Conservation (phyloP, 2,113 vertebrate species). For the Trogon melanurus region DNA sequence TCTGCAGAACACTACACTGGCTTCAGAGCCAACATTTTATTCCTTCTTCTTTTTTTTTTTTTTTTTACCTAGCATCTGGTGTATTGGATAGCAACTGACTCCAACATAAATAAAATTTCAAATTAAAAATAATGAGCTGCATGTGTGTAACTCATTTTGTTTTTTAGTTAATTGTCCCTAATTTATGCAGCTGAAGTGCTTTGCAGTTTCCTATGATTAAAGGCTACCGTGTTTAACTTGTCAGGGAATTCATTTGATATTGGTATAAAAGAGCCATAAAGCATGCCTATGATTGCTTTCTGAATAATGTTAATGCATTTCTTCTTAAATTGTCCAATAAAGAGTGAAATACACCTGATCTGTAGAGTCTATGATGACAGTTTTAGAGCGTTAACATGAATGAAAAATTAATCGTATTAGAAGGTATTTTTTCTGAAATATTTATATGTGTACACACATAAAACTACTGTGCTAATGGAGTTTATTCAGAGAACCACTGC, state of each 20-base stretch:
- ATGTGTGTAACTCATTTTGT: constrained; percentile 60
- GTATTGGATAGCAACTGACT: constrained; percentile 36
- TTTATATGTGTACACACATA: not conserved
- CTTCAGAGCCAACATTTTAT: not conserved
- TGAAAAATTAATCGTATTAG: constrained; percentile 49
- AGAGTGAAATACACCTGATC: constrained; percentile 62
- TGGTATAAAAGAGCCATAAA: constrained; percentile 71
- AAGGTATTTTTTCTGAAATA: constrained; percentile 1
- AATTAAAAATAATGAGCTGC: constrained; percentile 74
- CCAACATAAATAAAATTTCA: constrained; percentile 52
- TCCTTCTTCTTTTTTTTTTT: not conserved
- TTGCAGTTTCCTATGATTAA: constrained; percentile 73
- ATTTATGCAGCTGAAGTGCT: constrained; percentile 72
- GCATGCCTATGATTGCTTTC: constrained; percentile 51
- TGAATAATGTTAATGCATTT: constrained; percentile 67
- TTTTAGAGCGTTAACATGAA: constrained; percentile 46
- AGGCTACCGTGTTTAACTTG: constrained; percentile 68
- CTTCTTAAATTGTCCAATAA: constrained; percentile 62
- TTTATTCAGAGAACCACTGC: constrained; percentile 23
- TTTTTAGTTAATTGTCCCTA: constrained; percentile 70
- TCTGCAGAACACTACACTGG: not conserved
- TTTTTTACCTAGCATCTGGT: constrained; percentile 36
- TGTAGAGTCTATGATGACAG: constrained; percentile 29
- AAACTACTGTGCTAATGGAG: not conserved
- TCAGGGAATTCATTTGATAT: constrained; percentile 73